phyloP scores from a whole-genome alignment of 2,113 vertebrate genomes.

The Chiloscyllium plagiosum region DNA sequence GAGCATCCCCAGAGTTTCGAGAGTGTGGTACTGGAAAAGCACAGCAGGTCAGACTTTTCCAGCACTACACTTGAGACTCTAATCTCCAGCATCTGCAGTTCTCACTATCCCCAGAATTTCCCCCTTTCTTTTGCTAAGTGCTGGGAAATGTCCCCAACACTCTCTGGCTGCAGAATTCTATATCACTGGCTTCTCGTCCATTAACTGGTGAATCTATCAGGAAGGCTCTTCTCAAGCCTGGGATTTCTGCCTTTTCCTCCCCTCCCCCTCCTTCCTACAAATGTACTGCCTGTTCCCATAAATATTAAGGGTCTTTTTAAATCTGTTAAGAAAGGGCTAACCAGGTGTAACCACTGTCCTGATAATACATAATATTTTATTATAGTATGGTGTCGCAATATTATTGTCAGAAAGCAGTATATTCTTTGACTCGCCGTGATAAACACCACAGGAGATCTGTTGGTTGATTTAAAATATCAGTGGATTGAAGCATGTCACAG shows the following conservation, averaged over 20 bases:
- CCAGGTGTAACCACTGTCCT: background rate
- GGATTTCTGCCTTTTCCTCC: background rate
- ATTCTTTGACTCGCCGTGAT: background rate
- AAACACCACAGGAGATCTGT: background rate
- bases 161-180: background rate
- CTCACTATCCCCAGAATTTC: background rate
- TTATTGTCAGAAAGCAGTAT: background rate
- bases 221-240: background rate
- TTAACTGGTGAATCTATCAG: background rate
- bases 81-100: too few species aligned
- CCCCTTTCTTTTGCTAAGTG: background rate
- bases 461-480: background rate
- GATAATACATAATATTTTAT: background rate
- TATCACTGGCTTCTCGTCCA: background rate
- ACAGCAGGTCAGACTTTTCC: too few species aligned
- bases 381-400: background rate
- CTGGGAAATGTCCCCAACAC: background rate
- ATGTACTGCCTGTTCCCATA: too few species aligned
- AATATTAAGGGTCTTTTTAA: background rate
- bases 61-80: too few species aligned
- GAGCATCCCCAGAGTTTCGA: background rate
- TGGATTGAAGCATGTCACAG: conserved; percentile 1
- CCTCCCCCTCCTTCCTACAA: background rate
- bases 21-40: too few species aligned
- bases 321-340: background rate